Base-by-base conservation (phyloP, 92 coral and sea anemone species). In the Heteractis magnifica region DNA sequence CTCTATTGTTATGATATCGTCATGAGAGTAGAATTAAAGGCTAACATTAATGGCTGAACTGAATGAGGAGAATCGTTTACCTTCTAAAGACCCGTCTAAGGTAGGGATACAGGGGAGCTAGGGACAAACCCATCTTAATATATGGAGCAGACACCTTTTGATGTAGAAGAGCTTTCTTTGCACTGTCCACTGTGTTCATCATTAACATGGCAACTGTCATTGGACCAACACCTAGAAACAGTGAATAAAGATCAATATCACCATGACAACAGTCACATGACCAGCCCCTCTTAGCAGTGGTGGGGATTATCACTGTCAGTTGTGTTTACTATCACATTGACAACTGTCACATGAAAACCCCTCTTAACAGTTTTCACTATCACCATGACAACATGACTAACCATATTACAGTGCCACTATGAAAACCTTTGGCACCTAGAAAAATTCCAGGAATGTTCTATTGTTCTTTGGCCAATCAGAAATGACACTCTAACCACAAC, bases 131-230 rank as follows among this genome's bases (percentile, higher is more conserved):
- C 98, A 95, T 95, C 86, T 86, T 94, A 90, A 92, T 77, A 58
- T 87, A 73, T 73, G 92, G 83, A 26, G 89, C 50, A 80, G 97
- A 87, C 86, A 95, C 98, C 98, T 95, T 93, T 95, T 95, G 98
- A 56, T 86, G 83, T 15, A 77, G 91, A 23, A 95, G 92, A 75
- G 85, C 93, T 60, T 91, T 92, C 91, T 95, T 96, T 0, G 98
- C 98, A 85, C 99, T 83, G 89, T 94, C 99, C 79, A 96, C 98
- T 8, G 99, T 96, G 87, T 96, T 96, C 91, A 88, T 94, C 98
- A 96, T 96, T 90, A 96, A 62, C 99, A 96, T 96, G 23, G 97
- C 99, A 10, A 96, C 99, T 9, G 99, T 96, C 99, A 96, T 96
- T 55, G 99, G 99, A 58, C 99, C 99, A 86, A 96, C 99, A 92